These are phyloP conservation scores for Seladonia tumulorum DNA, from an alignment of 2,888 invertebrate species.

Conservation along the genomic window DNA sequence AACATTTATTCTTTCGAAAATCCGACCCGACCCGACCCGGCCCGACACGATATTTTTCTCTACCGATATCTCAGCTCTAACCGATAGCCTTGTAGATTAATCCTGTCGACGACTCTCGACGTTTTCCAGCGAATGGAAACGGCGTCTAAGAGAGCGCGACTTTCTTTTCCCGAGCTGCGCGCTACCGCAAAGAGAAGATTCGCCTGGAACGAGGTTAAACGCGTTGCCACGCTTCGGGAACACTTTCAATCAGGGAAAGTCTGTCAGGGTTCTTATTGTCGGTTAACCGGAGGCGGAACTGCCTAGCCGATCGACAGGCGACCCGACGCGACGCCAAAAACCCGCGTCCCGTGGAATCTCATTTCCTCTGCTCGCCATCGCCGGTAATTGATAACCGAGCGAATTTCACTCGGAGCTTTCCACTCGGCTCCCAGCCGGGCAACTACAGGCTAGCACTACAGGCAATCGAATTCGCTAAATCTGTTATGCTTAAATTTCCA, in stretches of 20 bases:
- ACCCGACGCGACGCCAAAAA: conserved; percentile 24
- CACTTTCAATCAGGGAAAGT: conserved; percentile 71
- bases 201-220: conserved; percentile 57
- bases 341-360: conserved; percentile 16
- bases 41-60: background rate
- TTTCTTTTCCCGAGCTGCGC: conserved; percentile 21
- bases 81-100: background rate
- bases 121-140: background rate
- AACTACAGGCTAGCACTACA: background rate
- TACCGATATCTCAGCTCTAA: too few species aligned
- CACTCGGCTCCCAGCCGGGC: background rate
- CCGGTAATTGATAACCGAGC: conserved; percentile 56
- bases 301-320: conserved; percentile 29
- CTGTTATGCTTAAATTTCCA: background rate
- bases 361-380: conserved; percentile 32
- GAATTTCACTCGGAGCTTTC: conserved; percentile 55
- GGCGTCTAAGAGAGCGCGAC: conserved; percentile 7
- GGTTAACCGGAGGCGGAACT: conserved; percentile 16
- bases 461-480: background rate
- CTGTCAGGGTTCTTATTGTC: conserved; percentile 46
- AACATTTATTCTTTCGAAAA: too few species aligned
- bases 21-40: too few species aligned
- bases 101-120: background rate
- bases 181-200: conserved; percentile 5
- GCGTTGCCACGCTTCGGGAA: conserved; percentile 48